Conservation (phyloP, 2,797 vertebrate species). For the Neosilurus mollespiculum region DNA sequence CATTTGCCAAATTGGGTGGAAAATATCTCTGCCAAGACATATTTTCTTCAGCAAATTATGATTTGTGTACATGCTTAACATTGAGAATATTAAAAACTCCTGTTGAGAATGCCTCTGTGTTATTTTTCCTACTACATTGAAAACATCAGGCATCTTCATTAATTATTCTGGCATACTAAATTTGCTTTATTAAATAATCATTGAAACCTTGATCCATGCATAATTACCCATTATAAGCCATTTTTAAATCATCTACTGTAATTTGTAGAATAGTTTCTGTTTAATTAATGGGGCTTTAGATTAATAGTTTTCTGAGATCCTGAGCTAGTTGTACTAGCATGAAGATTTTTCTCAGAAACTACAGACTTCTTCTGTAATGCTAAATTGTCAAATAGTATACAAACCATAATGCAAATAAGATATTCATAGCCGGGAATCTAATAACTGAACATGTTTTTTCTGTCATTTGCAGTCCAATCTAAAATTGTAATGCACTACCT, state of each 20-base stretch:
- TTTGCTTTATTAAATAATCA: slow-evolving; percentile 18
- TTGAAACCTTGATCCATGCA: slow-evolving; percentile 5
- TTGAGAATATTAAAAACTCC: slow-evolving; percentile 3
- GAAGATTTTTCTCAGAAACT: background rate
- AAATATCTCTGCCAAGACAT: slow-evolving; percentile 34
- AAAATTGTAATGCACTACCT: slow-evolving; percentile 6
- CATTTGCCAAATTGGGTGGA: slow-evolving; percentile 52
- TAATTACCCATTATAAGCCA: slow-evolving; percentile 3
- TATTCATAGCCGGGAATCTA: background rate
- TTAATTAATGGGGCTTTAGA: background rate
- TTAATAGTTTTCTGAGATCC: background rate
- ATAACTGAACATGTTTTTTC: slow-evolving; percentile 8
- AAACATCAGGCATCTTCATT: slow-evolving; percentile 1
- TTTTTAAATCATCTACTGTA: background rate
- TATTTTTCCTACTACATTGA: background rate
- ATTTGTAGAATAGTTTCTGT: background rate
- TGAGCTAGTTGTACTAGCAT: background rate
- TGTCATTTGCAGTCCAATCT: slow-evolving; percentile 22
- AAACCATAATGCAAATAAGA: slow-evolving; percentile 1
- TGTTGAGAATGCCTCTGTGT: background rate
- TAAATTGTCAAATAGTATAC: background rate
- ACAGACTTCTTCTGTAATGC: background rate
- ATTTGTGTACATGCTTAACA: slow-evolving; percentile 30
- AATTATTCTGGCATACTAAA: slow-evolving; percentile 3
- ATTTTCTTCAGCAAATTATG: slow-evolving; percentile 25